Evolutionary conservation across 2,113 vertebrate species (phyloP).

Genomic region (Elaphurus davidianus): DNA sequence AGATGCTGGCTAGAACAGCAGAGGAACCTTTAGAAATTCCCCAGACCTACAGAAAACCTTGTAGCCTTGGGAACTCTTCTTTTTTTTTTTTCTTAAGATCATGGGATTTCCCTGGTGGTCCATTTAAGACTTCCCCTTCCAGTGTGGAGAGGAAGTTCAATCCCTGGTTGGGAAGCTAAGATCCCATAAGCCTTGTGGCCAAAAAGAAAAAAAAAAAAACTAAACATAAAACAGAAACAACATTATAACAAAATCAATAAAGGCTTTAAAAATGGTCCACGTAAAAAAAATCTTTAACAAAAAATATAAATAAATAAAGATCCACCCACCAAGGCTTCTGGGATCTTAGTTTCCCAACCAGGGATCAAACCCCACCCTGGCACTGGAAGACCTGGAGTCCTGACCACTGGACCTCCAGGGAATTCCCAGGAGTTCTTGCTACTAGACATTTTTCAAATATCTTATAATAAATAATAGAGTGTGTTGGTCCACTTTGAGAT

Average conservation of each 20-base stretch:
- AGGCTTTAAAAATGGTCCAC: background rate
- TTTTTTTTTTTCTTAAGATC: background rate
- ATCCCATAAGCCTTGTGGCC: background rate
- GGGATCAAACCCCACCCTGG: background rate
- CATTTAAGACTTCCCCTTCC: background rate
- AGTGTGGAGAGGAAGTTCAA: background rate
- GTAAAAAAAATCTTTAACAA: background rate
- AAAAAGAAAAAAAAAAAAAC: background rate
- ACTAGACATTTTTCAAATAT: background rate
- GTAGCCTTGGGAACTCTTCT: background rate
- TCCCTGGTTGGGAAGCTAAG: background rate
- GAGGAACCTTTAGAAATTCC: background rate
- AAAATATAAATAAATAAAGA: background rate
- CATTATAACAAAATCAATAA: background rate
- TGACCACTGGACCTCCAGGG: background rate
- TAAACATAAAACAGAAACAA: background rate
- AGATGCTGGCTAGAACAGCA: background rate
- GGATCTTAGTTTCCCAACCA: background rate
- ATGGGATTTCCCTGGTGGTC: background rate
- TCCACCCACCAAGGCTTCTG: background rate
- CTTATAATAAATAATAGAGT: constrained; percentile 32
- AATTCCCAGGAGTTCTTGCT: background rate
- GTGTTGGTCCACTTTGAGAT: background rate
- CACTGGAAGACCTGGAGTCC: background rate
- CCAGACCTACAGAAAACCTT: background rate